Evolutionary conservation across 2,797 vertebrate genomes (phyloP), one percentile per base, ranked within the genome.

Genomic region (Eleutherodactylus coqui): DNA sequence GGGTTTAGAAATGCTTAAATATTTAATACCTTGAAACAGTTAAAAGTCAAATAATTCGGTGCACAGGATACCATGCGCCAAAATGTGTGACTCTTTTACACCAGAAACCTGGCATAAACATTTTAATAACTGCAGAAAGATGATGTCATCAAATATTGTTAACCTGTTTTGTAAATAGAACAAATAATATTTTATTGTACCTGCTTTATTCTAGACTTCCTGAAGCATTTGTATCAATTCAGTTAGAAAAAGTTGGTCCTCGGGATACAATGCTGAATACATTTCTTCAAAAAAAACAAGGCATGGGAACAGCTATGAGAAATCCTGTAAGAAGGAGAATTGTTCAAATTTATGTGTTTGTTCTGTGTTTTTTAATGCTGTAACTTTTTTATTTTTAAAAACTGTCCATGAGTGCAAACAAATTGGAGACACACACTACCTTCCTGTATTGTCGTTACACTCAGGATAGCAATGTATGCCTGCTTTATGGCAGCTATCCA

Each of bases 161-260:
- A n/a, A 10, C 3, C 24, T 29, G 21, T 32, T 8, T 19, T 17
- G 27, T 24, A 16, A 43, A 27, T 27, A 45, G 24, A 14, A 6
- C 38, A 45, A 73, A 73, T 5, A 41, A 24, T 41, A 41, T 70
- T 24, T 70, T 4, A 21, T 72, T 73, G 11, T 73, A 2, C 10
- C 0, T 51, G 14, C 64, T 16, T n/a, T 5, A 79, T 47, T 73
- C 58, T 90, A 96, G 94, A 85, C 83, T 83, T 81, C 90, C 88
- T 5, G 93, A 94, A 58, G 90, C 93, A 38, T 97, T 96, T 5
- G 82, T 96, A 88, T 96, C 94, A 83, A 92, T 96, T 90, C 93
- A 94, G 38, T 88, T 95, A 88, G 93, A 95, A 90, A 96, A 96
- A 91, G n/a, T 55, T 14, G 90, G 90, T 45, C 89, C 91, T 34